Base-by-base conservation (phyloP, 2,888 invertebrate species). In the Norana najaformis region DNA sequence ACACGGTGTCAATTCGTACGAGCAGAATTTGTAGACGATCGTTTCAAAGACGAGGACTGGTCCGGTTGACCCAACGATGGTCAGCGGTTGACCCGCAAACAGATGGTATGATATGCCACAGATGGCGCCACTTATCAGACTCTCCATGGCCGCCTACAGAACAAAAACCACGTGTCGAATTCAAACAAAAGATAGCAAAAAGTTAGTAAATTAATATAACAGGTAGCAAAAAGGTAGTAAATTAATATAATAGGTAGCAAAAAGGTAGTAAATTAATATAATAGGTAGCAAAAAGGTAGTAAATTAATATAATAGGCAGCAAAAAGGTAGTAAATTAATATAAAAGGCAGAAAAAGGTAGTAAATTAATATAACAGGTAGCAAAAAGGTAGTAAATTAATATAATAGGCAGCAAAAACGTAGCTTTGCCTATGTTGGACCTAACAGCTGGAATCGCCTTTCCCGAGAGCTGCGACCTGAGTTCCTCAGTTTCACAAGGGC, bases 1-100 rank as follows among this genome's bases (percentile, higher is more conserved):
- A 69, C 30, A 11, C 8, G 69, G 85, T 35, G 34, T 38, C 82
- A 35, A 38, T 36, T 91, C 92, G 88, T 69, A 93, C 93, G 39
- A 23, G 91, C 92, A 92, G 90, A 93, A 92, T 82, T 89, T 89
- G 92, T 93, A 94, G 18, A 95, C 92, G 53, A 95, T 94, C 41
- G 93, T 93, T 92, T 95, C 95, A 92, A 95, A 95, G 18, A 95
- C 93, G 14, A 95, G 93, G 34, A 95, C 93, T 35, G 95, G 95
- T 18, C 95, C 95, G 11, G 95, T 95, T 35, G 93, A 94, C n/a
- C 93, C 92, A 39, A 93, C 91, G 89, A 95, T 93, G 47, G 94
- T 94, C 35, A 95, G 92, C 11, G 95, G 95, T 89, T 95, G 95
- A 0, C 95, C 95, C 85, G 94, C 92, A 90, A 94, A 93, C 41